Percentiles rank a stretch among this genome's conserved stretches.
phyloP scores from a whole-genome alignment of 1,140 invertebrate species.

The Drosophila takahashii region DNA sequence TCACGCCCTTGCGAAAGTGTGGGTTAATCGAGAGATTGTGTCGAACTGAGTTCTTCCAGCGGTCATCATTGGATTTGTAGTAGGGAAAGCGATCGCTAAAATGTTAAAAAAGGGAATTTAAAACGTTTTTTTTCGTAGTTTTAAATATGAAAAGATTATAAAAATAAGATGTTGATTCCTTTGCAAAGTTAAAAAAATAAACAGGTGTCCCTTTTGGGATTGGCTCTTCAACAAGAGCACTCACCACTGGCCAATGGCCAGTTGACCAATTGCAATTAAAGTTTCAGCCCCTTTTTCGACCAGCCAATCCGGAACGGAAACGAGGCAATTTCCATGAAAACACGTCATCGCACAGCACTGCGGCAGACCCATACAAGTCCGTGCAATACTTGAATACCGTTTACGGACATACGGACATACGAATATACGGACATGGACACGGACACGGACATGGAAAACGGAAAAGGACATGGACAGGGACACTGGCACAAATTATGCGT shows the following conservation, averaged over 20 bases:
- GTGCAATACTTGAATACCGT: constrained; percentile 4
- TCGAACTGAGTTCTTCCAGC: constrained; percentile 95
- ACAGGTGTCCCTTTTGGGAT: background rate
- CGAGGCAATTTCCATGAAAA: constrained; percentile 62
- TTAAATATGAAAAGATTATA: background rate
- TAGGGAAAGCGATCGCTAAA: constrained; percentile 92
- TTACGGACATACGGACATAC: background rate
- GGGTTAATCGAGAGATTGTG: constrained; percentile 96
- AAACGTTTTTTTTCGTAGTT: background rate
- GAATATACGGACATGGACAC: constrained; percentile 32
- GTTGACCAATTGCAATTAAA: constrained; percentile 76
- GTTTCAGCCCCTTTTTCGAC: constrained; percentile 34
- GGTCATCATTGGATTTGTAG: constrained; percentile 93
- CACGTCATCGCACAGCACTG: constrained; percentile 74
- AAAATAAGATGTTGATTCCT: too few relatives aligned
- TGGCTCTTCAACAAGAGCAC: background rate
- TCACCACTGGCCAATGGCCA: constrained; percentile 4
- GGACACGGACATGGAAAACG: constrained; percentile 36
- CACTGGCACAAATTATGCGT: constrained; percentile 81
- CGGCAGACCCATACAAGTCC: constrained; percentile 54
- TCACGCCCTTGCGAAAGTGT: constrained; percentile 93
- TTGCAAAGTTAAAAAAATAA: too few relatives aligned
- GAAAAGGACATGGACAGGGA: constrained; percentile 55
- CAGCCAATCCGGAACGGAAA: constrained; percentile 43
- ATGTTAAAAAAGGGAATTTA: background rate